These are phyloP conservation scores for Agonopterix alstromeriana DNA, from an alignment of 2,888 invertebrate genomes.

Conservation along the genomic window DNA sequence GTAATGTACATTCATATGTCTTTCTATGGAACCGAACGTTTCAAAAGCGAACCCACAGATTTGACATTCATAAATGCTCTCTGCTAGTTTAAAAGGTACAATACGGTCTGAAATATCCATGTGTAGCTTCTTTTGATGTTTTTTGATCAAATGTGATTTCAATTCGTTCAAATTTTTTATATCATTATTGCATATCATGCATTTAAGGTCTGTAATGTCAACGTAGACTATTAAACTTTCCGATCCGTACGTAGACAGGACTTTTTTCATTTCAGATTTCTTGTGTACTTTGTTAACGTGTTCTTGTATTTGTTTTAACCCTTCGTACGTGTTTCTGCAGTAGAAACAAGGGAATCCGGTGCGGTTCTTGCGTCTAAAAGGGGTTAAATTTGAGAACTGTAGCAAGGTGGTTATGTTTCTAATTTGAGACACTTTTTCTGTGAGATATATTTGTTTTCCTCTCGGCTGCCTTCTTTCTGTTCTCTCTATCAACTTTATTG, in stretches of 20 bases:
- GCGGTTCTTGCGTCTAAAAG: conserved; percentile 48
- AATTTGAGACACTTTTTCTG: conserved; percentile 49
- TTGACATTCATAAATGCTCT: conserved; percentile 44
- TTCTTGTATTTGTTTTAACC: conserved; percentile 31
- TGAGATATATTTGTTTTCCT: conserved; percentile 20
- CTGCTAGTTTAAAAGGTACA: conserved; percentile 47
- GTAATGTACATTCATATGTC: conserved; percentile 63
- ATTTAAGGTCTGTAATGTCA: conserved; percentile 45
- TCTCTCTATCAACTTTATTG: conserved; percentile 31
- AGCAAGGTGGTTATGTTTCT: conserved; percentile 38
- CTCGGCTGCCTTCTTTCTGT: conserved; percentile 11
- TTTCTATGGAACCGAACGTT: conserved; percentile 56
- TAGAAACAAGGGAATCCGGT: conserved; percentile 57
- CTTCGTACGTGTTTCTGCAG: conserved; percentile 42
- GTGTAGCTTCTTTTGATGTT: conserved; percentile 44
- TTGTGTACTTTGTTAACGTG: conserved; percentile 25
- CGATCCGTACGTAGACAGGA: conserved; percentile 36
- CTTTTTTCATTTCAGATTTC: conserved; percentile 27
- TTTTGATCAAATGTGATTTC: conserved; percentile 41
- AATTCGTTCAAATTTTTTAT: conserved; percentile 36
- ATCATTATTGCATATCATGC: conserved; percentile 34
- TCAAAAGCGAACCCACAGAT: conserved; percentile 51
- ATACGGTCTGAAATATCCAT: conserved; percentile 31
- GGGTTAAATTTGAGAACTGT: conserved; percentile 44
- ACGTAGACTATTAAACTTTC: conserved; percentile 55